These are phyloP conservation scores for Melanostoma scalare DNA, from an alignment of 2,888 invertebrate species.

Conservation along the genomic window DNA sequence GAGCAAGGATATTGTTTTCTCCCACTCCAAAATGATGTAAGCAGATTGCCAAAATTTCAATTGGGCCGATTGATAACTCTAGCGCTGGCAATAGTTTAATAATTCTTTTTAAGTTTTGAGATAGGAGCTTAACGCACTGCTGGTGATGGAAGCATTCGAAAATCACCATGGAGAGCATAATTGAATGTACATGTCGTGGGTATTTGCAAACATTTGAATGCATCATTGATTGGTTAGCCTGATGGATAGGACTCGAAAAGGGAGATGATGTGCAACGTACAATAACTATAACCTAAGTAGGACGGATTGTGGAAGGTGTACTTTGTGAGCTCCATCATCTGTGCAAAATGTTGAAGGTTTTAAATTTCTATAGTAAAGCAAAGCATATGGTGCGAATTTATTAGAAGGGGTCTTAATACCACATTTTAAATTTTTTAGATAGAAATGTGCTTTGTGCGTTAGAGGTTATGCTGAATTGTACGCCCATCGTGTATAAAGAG, in stretches of 20 bases:
- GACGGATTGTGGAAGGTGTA: slow-evolving; percentile 26
- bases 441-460: slow-evolving; percentile 25
- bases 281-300: slow-evolving; percentile 34
- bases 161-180: slow-evolving; percentile 44
- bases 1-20: slow-evolving; percentile 1
- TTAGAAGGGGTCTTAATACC: slow-evolving; percentile 12
- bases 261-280: background rate
- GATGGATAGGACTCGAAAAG: slow-evolving; percentile 1
- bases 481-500: too few species aligned
- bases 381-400: slow-evolving; percentile 3
- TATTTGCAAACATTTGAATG: slow-evolving; percentile 58
- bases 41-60: slow-evolving; percentile 25
- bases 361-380: background rate
- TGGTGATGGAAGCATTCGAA: background rate
- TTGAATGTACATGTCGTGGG: slow-evolving; percentile 34
- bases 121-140: too few species aligned
- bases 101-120: too few species aligned
- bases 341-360: slow-evolving; percentile 20
- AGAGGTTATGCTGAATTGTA: too few species aligned
- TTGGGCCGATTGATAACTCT: background rate
- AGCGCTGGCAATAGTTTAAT: too few species aligned
- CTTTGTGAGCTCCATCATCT: slow-evolving; percentile 28
- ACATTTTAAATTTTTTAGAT: slow-evolving; percentile 26
- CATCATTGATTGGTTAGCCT: slow-evolving; percentile 53
- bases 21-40: background rate